phyloP scores from a whole-genome alignment of 2,797 vertebrate genomes.

The Melanotaenia boesemani region DNA sequence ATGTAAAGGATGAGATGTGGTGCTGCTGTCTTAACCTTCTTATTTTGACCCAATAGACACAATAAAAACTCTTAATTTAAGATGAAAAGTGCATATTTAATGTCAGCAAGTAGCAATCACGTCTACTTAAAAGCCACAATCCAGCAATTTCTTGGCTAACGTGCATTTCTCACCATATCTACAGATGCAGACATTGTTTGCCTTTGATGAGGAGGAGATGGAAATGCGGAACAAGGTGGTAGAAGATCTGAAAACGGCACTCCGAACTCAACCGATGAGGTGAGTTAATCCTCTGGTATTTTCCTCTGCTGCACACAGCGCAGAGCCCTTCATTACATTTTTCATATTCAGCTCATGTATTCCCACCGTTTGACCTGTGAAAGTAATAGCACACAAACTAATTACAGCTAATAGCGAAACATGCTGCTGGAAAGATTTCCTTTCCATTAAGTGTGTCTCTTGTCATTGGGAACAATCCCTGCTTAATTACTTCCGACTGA shows the following conservation, averaged over 20 bases:
- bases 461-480: constrained; percentile 11
- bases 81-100: constrained; percentile 3
- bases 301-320: neutral
- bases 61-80: constrained; percentile 3
- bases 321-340: neutral
- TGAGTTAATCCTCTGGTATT: constrained; percentile 56
- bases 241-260: constrained; percentile 97
- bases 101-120: neutral
- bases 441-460: constrained; percentile 20
- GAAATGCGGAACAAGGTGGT: constrained; percentile 97
- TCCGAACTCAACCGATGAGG: constrained; percentile 99
- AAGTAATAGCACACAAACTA: constrained; percentile 16
- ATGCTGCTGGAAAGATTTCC: constrained; percentile 11
- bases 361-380: constrained; percentile 15
- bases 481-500: constrained; percentile 30
- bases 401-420: constrained; percentile 20
- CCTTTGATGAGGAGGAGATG: constrained; percentile 96
- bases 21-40: neutral
- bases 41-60: constrained; percentile 1
- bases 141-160: neutral
- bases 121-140: neutral
- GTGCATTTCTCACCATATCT: constrained; percentile 11
- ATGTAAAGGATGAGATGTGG: constrained; percentile 4
- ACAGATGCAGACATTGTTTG: constrained; percentile 97
- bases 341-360: neutral